phyloP scores from a whole-genome alignment of 2,888 invertebrate species.

The Taenaris catops region DNA sequence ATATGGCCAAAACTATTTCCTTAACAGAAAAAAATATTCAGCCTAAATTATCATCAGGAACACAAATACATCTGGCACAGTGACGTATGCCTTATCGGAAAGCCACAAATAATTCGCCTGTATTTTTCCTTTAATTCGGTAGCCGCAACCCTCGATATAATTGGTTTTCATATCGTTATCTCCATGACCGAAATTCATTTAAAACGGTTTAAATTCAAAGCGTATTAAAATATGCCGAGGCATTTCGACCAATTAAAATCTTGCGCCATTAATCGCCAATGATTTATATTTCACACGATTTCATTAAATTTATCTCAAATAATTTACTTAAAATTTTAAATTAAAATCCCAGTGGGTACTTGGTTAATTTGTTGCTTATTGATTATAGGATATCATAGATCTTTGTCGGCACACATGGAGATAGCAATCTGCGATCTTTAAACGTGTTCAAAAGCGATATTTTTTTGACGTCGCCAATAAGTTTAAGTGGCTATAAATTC shows the following conservation, averaged over 20 bases:
- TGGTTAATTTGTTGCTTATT: slow-evolving; percentile 8
- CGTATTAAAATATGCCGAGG: slow-evolving; percentile 36
- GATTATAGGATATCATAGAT: too few species aligned
- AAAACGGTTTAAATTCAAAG: slow-evolving; percentile 34
- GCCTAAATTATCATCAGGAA: too few species aligned
- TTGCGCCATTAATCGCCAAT: slow-evolving; percentile 41
- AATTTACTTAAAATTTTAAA: slow-evolving; percentile 34
- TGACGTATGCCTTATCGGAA: slow-evolving; percentile 5
- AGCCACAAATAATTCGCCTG: slow-evolving; percentile 5
- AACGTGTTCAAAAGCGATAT: too few species aligned
- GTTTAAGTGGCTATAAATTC: too few species aligned
- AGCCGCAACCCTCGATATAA: slow-evolving; percentile 17
- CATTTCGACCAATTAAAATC: slow-evolving; percentile 43
- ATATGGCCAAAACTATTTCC: too few species aligned
- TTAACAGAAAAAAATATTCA: too few species aligned
- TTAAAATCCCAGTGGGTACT: slow-evolving; percentile 21
- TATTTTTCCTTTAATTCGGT: slow-evolving; percentile 11
- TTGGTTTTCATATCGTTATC: slow-evolving; percentile 20
- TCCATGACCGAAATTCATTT: slow-evolving; percentile 28
- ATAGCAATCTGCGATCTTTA: too few species aligned
- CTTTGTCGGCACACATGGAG: too few species aligned
- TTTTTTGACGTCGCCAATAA: too few species aligned
- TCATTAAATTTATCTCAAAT: slow-evolving; percentile 28
- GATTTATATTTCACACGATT: slow-evolving; percentile 45
- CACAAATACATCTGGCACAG: slow-evolving; percentile 1